These are phyloP conservation scores for Scolopax bukidnonensis DNA, from an alignment of 2,797 vertebrate species.

Conservation along the genomic window DNA sequence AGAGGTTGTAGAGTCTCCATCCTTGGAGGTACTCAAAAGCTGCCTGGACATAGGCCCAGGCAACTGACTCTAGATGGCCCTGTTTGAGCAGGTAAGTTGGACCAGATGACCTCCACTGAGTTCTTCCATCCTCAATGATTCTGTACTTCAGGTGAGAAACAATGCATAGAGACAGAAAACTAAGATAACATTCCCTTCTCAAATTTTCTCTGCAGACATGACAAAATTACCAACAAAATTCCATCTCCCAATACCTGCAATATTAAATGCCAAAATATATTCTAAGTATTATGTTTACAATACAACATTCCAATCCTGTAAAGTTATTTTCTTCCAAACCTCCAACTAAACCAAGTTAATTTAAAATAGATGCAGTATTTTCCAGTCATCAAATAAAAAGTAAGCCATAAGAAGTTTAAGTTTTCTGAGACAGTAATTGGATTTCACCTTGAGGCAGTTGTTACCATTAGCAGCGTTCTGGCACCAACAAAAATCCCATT, in stretches of 20 bases:
- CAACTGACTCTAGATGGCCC: neutral
- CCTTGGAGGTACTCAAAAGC: neutral
- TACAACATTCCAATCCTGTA: neutral
- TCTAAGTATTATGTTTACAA: neutral
- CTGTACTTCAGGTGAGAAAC: neutral
- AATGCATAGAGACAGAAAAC: neutral
- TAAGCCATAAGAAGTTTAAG: neutral
- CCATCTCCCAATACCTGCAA: neutral
- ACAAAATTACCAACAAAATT: neutral
- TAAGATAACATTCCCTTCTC: neutral
- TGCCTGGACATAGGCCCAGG: fast-evolving
- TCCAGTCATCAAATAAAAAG: neutral
- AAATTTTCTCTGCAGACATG: neutral
- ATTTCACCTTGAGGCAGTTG: neutral
- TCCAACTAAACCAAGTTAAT: neutral
- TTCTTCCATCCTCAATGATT: neutral
- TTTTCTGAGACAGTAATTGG: neutral
- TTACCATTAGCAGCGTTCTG: neutral
- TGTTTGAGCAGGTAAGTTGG: neutral
- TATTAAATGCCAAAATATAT: neutral
- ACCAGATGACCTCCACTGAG: neutral
- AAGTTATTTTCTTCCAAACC: neutral
- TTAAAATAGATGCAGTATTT: neutral
- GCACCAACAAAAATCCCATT: neutral
- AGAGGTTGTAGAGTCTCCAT: neutral